Evolutionary conservation across 2,113 vertebrate species (phyloP), one percentile per base, ranked within the genome.

Genomic region (Melanerpes aurifrons): DNA sequence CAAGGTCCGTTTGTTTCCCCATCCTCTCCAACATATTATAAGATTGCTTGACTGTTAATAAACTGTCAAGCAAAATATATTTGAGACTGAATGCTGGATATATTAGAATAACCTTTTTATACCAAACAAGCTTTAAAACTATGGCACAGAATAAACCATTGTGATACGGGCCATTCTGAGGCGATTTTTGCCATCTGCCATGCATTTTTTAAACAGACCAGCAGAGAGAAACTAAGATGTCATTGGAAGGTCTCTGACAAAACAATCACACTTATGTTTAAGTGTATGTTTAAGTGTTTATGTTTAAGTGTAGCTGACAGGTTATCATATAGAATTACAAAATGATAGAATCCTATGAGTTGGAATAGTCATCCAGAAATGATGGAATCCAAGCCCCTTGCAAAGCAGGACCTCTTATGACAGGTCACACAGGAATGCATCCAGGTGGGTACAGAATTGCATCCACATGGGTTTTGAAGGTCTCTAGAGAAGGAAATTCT

Each of bases 261-360:
- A 82, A 76, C 0, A 0, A 9, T 63, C 40, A 26, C 18, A 10
- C 15, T 79, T 59, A 53, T 15, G 14, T 7, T 59, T 18, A 66
- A 64, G 7, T 20, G 2, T 76, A 68, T 37, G 35, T 37, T 37
- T 37, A 37, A 37, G 35, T 37, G 35, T 37, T 79, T 59, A 53
- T 15, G 14, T 7, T 59, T 18, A 66, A 64, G 7, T 20, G 2
- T 76, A 68, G 1, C 4, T 57, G 37, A 7, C 32, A 66, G 10
- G 7, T 54, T 70, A 37, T 25, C 25, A 9, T 16, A 22, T 2
- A 69, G 20, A 50, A 50, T 50, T 50, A 22, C 48, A 50, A 22
- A 50, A 50, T 50, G 10, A 22, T 50, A 50, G 9, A 50, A 50
- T 22, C 9, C 19, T 50, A 20, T 11, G 21, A 21, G 48, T 50